Evolutionary conservation across 1,140 invertebrate genomes (phyloP).

Genomic region (Hirudo medicinalis): DNA sequence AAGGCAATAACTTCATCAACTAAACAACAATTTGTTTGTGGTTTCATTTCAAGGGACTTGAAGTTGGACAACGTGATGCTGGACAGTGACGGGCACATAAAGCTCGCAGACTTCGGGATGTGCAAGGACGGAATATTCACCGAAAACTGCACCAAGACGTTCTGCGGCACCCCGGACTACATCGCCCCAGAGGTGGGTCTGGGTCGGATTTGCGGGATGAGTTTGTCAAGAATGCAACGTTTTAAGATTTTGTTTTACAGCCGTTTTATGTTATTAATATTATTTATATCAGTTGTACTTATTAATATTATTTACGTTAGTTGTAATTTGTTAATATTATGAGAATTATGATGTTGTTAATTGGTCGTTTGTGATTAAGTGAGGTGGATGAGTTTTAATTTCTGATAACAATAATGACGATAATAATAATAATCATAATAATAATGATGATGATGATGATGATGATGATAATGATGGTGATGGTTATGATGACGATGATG

Average conservation of each 20-base stretch:
- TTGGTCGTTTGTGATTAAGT: background rate
- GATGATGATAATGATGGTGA: no score
- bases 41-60: slow-evolving; percentile 57
- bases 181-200: slow-evolving; percentile 71
- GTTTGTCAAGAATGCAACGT: background rate
- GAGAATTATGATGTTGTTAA: background rate
- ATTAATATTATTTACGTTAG: background rate
- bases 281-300: background rate
- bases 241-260: no score
- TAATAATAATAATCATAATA: no score
- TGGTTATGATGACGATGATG: no score
- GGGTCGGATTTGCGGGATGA: no score
- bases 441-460: no score
- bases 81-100: slow-evolving; percentile 94
- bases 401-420: no score
- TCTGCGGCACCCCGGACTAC: slow-evolving; percentile 97
- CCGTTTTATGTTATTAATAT: no score
- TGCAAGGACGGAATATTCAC: slow-evolving; percentile 87
- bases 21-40: background rate
- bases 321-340: slow-evolving; percentile 4
- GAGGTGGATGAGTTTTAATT: background rate
- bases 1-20: background rate
- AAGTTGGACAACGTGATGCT: slow-evolving; percentile 96
- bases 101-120: slow-evolving; percentile 99
- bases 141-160: slow-evolving; percentile 93